These are phyloP conservation scores for Brachyalestes nurse DNA, from an alignment of 2,797 vertebrate species.

Conservation along the genomic window DNA sequence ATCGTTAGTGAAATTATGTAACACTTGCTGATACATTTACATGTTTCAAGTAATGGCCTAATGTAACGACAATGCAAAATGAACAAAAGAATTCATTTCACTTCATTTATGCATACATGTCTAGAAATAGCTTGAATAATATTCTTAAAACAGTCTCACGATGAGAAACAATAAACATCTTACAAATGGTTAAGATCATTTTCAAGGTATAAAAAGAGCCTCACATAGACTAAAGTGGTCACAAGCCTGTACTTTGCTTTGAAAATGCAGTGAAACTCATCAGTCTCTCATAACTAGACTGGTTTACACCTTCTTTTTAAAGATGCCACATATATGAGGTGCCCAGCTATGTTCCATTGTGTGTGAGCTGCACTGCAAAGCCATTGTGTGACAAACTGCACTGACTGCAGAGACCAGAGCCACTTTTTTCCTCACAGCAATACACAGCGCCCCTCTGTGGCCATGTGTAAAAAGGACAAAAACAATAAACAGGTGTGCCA, in stretches of 20 bases:
- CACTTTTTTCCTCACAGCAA: not conserved
- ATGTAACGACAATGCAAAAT: not conserved
- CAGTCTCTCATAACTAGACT: conserved; percentile 1
- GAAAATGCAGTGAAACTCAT: conserved; percentile 26
- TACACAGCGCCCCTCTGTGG: conserved; percentile 43
- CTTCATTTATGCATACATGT: too few relatives aligned
- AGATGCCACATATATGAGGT: conserved; percentile 4
- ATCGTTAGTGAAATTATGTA: not conserved
- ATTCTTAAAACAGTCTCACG: not conserved
- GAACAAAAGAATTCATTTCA: not conserved
- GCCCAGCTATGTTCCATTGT: conserved; percentile 26
- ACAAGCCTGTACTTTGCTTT: conserved; percentile 7
- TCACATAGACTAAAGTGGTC: not conserved
- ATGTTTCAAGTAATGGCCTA: not conserved
- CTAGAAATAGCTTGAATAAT: too few relatives aligned
- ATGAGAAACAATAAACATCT: not conserved
- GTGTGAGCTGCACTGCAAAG: conserved; percentile 30
- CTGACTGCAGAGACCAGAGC: not conserved
- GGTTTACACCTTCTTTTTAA: not conserved
- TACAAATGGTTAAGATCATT: not conserved
- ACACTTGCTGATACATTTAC: not conserved
- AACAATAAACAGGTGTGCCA: conserved; percentile 45
- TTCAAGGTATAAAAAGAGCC: too few relatives aligned
- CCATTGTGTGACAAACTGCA: not conserved
- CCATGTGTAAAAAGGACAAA: conserved; percentile 21